These are phyloP conservation scores for Conger conger DNA, from an alignment of 2,113 vertebrate genomes.

Conservation along the genomic window DNA sequence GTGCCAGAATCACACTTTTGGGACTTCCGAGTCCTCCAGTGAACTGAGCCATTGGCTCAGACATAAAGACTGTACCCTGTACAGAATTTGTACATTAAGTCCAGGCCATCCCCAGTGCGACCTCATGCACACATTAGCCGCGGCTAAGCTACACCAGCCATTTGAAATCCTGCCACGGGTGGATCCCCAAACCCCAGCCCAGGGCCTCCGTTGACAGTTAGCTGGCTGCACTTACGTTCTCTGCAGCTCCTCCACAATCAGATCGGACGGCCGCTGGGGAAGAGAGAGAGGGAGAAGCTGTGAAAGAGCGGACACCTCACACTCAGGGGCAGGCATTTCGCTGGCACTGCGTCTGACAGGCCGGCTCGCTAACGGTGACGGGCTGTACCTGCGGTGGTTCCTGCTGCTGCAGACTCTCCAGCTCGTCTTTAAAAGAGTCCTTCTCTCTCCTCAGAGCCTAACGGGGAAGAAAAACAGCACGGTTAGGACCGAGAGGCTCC, in stretches of 20 bases:
- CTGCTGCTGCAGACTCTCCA: conserved; percentile 76
- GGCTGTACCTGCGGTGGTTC: conserved; percentile 76
- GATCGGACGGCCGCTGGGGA: conserved; percentile 77
- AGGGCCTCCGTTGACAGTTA: neutral
- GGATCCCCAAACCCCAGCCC: neutral
- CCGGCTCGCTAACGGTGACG: neutral
- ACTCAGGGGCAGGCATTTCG: neutral
- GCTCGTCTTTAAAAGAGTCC: conserved; percentile 72
- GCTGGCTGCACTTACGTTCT: conserved; percentile 76
- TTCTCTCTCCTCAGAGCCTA: conserved; percentile 80
- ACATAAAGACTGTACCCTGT: neutral
- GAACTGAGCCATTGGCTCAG: neutral
- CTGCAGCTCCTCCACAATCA: conserved; percentile 81
- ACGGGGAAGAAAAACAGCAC: conserved; percentile 45
- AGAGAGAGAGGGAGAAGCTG: neutral
- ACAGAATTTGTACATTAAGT: conserved; percentile 9
- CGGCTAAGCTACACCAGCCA: neutral
- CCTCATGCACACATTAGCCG: conserved; percentile 1
- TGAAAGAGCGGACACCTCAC: neutral
- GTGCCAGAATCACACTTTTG: neutral
- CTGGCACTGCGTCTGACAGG: neutral
- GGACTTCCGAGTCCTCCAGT: neutral
- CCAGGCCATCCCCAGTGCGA: neutral
- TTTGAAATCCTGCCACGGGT: neutral
- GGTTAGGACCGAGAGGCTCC: neutral